Evolutionary conservation across 1,140 invertebrate genomes (phyloP), one percentile per base, ranked within the genome.

Genomic region (Drosophila sp.): DNA sequence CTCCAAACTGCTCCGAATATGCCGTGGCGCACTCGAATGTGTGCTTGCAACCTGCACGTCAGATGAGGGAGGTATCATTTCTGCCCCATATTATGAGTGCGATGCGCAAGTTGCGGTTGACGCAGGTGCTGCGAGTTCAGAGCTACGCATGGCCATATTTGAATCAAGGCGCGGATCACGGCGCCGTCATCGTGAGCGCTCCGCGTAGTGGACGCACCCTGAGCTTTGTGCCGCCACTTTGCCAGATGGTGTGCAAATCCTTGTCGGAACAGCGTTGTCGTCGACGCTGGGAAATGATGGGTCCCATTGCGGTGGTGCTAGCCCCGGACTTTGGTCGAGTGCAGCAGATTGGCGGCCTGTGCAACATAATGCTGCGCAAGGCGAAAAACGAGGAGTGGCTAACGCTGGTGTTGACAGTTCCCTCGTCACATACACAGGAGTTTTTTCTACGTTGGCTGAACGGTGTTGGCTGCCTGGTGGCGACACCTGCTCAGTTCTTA

Each of bases 131-230:
- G 34, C 78, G 82, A 5, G 13, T 86, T 7, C 82, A 86, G 45
- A 82, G 83, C 48, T 81, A 87, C 45, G 48, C 82, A 0, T 86
- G 82, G 82, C 61, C 71, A 0, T 57, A 87, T 21, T 18, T 86
- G 2, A 2, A 6, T 5, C 7, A n/a, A 1, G 71, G 64, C 0
- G 9, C 34, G 0, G 61, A 32, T 0, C 48, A 79, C 21, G 83
- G 82, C 0, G 82, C 64, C 4, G 41, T 86, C 16, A 56, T 86
- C 16, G 78, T 89, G 6, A 61, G 63, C 34, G 75, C 71, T 3
- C 82, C 82, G 1, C 43, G 56, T n/a, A 86, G 82, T 40, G 82
- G 82, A 6, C 83, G 83, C 9, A 78, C 78, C 0, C 4, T 78
- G 0, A 57, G 71, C 51, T 86, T 82, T 32, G 43, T 89, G 8